Evolutionary conservation across 2,113 vertebrate species (phyloP).

Genomic region (Cyprichromis sp.): DNA sequence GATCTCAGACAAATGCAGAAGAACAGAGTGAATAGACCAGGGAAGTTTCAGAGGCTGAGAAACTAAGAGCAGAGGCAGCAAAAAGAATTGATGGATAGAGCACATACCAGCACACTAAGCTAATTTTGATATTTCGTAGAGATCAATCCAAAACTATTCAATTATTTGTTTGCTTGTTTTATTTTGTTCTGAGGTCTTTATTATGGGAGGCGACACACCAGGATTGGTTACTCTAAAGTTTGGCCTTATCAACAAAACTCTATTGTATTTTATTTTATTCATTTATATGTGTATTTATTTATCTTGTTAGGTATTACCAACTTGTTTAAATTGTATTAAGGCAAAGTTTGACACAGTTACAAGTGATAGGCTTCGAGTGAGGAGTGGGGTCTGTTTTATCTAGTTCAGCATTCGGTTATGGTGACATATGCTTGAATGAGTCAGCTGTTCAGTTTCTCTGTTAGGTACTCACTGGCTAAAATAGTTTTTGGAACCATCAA

Average conservation of each 20-base stretch:
- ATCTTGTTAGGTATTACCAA: background rate
- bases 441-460: background rate
- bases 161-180: background rate
- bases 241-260: background rate
- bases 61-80: background rate
- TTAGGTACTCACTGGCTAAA: too few relatives aligned
- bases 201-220: background rate
- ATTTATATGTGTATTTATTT: background rate
- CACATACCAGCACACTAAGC: background rate
- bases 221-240: background rate
- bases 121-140: background rate
- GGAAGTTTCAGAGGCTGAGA: constrained; percentile 5
- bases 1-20: constrained; percentile 48
- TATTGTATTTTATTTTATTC: background rate
- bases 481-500: too few relatives aligned
- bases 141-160: background rate
- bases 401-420: background rate
- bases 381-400: background rate
- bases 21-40: background rate
- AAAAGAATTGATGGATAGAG: background rate
- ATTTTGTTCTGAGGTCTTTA: background rate
- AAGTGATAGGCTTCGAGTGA: background rate
- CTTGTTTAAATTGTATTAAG: background rate
- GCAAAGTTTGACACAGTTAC: background rate
- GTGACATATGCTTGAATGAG: background rate